Conservation (phyloP, 2,797 vertebrate species). For the Gorsachius magnificus region DNA sequence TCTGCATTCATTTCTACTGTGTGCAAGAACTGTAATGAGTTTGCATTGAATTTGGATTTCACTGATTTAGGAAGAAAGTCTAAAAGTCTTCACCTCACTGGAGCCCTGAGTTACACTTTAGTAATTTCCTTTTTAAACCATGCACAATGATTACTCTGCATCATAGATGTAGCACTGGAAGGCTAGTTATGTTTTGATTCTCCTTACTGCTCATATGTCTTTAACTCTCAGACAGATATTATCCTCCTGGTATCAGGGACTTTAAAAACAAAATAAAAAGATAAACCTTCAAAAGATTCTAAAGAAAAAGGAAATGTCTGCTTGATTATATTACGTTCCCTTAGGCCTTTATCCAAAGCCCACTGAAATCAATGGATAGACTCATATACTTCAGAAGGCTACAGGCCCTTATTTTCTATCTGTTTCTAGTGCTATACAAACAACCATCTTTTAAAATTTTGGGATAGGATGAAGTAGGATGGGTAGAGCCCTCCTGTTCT, state of each 20-base stretch:
- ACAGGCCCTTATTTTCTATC: not conserved
- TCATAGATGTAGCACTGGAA: not conserved
- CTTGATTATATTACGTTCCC: not conserved
- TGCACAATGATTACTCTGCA: not conserved
- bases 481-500: not conserved
- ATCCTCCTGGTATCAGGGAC: not conserved
- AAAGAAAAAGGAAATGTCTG: not conserved
- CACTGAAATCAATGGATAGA: not conserved
- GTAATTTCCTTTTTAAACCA: not conserved
- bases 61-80: not conserved
- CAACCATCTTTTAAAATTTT: not conserved
- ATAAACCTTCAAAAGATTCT: not conserved
- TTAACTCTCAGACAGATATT: not conserved
- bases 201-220: not conserved
- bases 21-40: not conserved
- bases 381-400: not conserved
- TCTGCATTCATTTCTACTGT: not conserved
- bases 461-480: not conserved
- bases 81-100: not conserved
- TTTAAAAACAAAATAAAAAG: constrained; percentile 11
- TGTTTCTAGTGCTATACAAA: not conserved
- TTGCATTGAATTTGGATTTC: not conserved
- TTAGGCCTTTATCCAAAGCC: not conserved
- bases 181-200: not conserved
- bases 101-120: not conserved